These are phyloP conservation scores for Oxytorus armatus DNA, from an alignment of 2,888 invertebrate species.

Conservation along the genomic window DNA sequence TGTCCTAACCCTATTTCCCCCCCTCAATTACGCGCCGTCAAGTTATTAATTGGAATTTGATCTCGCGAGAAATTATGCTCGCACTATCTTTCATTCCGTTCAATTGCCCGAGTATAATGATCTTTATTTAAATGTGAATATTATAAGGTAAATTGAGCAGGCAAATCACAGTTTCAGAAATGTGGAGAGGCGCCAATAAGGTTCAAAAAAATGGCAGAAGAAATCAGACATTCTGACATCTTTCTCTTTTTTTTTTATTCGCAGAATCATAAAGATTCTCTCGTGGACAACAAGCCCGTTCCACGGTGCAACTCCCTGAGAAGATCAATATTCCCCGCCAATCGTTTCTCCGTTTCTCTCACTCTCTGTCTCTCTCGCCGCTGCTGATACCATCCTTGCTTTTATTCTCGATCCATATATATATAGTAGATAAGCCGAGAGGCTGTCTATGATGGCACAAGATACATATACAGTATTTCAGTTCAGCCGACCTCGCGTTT, in stretches of 20 bases:
- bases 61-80: neutral
- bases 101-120: neutral
- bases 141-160: no score
- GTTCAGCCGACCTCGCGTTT: constrained; percentile 55
- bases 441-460: constrained; percentile 33
- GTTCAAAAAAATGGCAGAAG: neutral
- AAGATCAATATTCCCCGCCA: constrained; percentile 68
- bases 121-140: neutral
- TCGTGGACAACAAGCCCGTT: constrained; percentile 50
- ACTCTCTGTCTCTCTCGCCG: constrained; percentile 23
- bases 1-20: no score
- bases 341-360: constrained; percentile 58
- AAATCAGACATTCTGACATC: neutral
- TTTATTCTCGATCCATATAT: constrained; percentile 40
- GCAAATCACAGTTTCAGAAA: neutral
- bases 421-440: constrained; percentile 16
- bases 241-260: neutral
- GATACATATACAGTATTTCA: constrained; percentile 47
- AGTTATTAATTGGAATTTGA: neutral
- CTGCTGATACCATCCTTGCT: constrained; percentile 24
- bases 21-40: neutral
- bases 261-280: constrained; percentile 57
- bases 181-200: neutral
- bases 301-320: constrained; percentile 58
- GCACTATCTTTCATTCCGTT: neutral